Base-by-base conservation (phyloP, 2,888 invertebrate genomes). In the Trilocha varians region DNA sequence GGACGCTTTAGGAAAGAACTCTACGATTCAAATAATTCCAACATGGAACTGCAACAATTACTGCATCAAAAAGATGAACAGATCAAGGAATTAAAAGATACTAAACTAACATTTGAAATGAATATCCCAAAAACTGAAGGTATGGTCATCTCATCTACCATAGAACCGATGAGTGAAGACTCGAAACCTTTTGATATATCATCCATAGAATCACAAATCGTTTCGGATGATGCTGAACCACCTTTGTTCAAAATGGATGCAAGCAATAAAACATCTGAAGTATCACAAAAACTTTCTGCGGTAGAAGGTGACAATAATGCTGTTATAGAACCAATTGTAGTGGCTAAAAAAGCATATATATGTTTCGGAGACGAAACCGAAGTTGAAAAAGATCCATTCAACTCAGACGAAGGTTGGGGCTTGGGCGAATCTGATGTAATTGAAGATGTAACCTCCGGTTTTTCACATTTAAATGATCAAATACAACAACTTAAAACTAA, bases 401-500 rank as follows among this genome's bases (percentile, higher is more conserved):
- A 72, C 62, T 77, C 78, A 5, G 83, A 87, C 42, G 80, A 79
- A 58, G 87, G 78, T 41, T 79, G 79, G 73, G 84, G 78, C 1
- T 69, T 87, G 46, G 84, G 73, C 33, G 75, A 71, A 36, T 47
- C 48, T 49, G 71, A 77, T 58, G 68, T 70, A 59, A 55, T 69
- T 59, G 52, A 58, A 59, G 71, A 70, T 13, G 50, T 70, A 11
- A 62, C 68, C 8, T 71, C 77, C n/a, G 86, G 83, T 46, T 60
- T 89, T 16, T 83, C 88, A 43, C 86, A 89, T 50, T 74, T 90
- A 16, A 86, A 89, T 56, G 87, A 89, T 39, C 84, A 88, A 55
- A 82, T 92, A n/a, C 70, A 82, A 17, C 80, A 87, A 41, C 73
- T 93, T 4, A 87, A 89, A 53, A 66, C 78, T 1, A 88, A 91